Conservation (phyloP, 2,888 invertebrate genomes). For the Trachelus troglodyta region DNA sequence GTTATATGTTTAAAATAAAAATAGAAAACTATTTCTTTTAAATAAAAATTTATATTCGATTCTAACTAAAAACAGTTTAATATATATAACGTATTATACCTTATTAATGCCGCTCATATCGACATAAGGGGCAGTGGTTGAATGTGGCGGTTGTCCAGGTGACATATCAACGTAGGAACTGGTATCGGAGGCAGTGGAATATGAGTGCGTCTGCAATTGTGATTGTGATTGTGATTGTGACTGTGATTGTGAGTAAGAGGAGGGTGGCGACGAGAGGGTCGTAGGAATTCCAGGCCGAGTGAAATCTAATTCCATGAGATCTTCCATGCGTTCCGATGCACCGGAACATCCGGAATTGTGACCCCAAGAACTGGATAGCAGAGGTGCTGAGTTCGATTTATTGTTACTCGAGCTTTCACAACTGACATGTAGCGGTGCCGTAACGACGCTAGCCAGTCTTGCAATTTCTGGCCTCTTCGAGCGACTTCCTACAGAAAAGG, state of each 20-base stretch:
- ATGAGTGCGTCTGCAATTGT: slow-evolving; percentile 55
- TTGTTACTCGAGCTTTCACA: slow-evolving; percentile 57
- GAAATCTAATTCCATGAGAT: slow-evolving; percentile 87
- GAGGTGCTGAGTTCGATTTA: slow-evolving; percentile 78
- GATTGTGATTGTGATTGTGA: slow-evolving; percentile 34
- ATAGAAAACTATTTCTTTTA: slow-evolving; percentile 14
- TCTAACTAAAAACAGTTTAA: background rate
- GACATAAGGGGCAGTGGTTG: slow-evolving; percentile 58
- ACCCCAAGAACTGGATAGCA: slow-evolving; percentile 70
- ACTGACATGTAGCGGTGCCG: slow-evolving; percentile 52
- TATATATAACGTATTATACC: slow-evolving; percentile 32
- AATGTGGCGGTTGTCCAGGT: slow-evolving; percentile 55
- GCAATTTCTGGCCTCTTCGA: slow-evolving; percentile 68
- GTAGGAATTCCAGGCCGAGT: slow-evolving; percentile 64
- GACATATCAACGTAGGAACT: slow-evolving; percentile 69
- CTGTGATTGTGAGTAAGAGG: slow-evolving; percentile 37
- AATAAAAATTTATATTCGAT: background rate
- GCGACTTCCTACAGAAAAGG: slow-evolving; percentile 82
- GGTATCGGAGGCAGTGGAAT: slow-evolving; percentile 63
- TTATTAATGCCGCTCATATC: slow-evolving; percentile 64
- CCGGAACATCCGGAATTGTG: slow-evolving; percentile 66
- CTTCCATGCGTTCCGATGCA: slow-evolving; percentile 76
- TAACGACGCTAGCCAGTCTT: slow-evolving; percentile 51
- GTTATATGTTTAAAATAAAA: background rate
- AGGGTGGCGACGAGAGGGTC: slow-evolving; percentile 50